phyloP scores from a whole-genome alignment of 2,888 invertebrate species.

The Pammene fasciana region DNA sequence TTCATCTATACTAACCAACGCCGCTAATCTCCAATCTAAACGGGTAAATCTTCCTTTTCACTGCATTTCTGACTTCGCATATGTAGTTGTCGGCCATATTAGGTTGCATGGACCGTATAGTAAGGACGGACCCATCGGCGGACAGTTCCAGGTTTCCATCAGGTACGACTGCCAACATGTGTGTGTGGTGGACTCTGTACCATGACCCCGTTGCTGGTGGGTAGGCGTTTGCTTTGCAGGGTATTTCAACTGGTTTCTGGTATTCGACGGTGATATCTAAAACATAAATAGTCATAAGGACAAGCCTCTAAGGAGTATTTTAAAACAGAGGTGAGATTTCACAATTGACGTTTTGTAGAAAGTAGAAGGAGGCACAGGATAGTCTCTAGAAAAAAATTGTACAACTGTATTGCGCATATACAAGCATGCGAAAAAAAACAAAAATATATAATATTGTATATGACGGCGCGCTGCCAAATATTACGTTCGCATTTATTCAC shows the following conservation, averaged over 20 bases:
- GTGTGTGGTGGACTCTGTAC: conserved; percentile 47
- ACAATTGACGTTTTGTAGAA: too few species aligned
- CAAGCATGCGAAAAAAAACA: too few species aligned
- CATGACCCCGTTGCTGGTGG: conserved; percentile 56
- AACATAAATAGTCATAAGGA: conserved; percentile 33
- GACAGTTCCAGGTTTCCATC: conserved; percentile 48
- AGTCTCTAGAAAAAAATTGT: too few species aligned
- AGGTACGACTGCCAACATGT: conserved; percentile 35
- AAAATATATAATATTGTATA: too few species aligned
- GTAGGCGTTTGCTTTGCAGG: conserved; percentile 53
- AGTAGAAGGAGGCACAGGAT: too few species aligned
- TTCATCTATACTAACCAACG: conserved; percentile 53
- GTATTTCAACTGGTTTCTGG: conserved; percentile 46
- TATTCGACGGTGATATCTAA: conserved; percentile 53
- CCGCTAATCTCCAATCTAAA: conserved; percentile 52
- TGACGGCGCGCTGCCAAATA: too few species aligned
- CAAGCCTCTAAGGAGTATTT: too few species aligned
- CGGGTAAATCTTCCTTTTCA: conserved; percentile 43
- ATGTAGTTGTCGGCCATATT: conserved; percentile 49
- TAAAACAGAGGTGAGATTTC: too few species aligned
- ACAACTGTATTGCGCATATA: too few species aligned
- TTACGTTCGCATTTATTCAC: too few species aligned
- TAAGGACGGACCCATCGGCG: conserved; percentile 49
- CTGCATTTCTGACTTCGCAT: conserved; percentile 53
- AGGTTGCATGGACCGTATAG: conserved; percentile 52